Conservation (phyloP, 2,888 invertebrate genomes). For the Philopedon plagiatum region DNA sequence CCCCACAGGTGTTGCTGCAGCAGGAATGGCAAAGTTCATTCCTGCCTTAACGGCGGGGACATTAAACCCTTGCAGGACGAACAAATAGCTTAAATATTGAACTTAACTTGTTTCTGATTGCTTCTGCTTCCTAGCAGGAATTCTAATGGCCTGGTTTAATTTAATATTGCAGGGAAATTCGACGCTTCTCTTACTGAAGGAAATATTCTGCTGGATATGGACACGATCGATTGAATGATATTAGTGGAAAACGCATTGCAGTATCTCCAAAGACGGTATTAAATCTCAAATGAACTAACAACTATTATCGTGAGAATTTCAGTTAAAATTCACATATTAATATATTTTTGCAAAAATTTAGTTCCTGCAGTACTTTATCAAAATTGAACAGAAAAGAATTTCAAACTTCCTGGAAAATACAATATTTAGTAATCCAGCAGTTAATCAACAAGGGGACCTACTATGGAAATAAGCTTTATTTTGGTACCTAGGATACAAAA, state of each 20-base stretch:
- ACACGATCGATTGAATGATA: constrained; percentile 29
- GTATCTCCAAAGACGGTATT: constrained; percentile 18
- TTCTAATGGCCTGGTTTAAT: constrained; percentile 47
- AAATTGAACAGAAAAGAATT: too few species aligned
- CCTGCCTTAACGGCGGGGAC: constrained; percentile 53
- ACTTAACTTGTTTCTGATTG: constrained; percentile 61
- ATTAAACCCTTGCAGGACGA: constrained; percentile 58
- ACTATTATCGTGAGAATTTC: too few species aligned
- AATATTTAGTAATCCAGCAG: too few species aligned
- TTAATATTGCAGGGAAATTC: constrained; percentile 47
- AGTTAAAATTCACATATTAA: too few species aligned
- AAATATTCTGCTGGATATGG: constrained; percentile 33
- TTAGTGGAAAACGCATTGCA: constrained; percentile 30
- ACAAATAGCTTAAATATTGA: constrained; percentile 62
- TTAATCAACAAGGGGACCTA: too few species aligned
- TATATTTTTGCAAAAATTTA: too few species aligned
- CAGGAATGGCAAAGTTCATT: constrained; percentile 57
- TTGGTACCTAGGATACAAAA: too few species aligned
- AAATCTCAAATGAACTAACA: too few species aligned
- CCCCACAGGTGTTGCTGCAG: constrained; percentile 58
- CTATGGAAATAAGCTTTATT: too few species aligned
- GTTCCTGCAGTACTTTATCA: too few species aligned
- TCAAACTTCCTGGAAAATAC: too few species aligned
- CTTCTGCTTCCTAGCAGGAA: constrained; percentile 47
- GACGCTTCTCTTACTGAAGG: constrained; percentile 21